These are phyloP conservation scores for Neodiprion fabricii DNA, from an alignment of 1,140 invertebrate genomes.

Conservation along the genomic window DNA sequence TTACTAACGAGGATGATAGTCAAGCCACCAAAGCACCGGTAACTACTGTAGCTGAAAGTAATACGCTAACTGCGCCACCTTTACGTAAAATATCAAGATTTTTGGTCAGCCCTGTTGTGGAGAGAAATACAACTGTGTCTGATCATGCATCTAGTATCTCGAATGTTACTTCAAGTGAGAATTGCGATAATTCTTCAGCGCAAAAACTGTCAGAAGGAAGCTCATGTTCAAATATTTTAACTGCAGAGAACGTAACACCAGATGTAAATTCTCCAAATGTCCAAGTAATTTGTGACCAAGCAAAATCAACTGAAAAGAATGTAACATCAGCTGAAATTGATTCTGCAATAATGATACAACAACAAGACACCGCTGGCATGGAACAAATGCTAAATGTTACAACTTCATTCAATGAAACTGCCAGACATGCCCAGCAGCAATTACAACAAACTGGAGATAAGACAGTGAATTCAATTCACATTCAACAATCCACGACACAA, in stretches of 20 bases:
- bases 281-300: not conserved
- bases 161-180: not conserved
- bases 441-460: not conserved
- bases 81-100: constrained; percentile 79
- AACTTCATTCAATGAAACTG: not conserved
- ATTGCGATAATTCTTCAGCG: not conserved
- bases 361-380: not conserved
- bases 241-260: not conserved
- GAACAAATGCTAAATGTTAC: not conserved
- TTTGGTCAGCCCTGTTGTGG: constrained; percentile 77
- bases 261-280: not conserved
- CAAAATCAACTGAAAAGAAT: not conserved
- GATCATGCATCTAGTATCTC: not conserved
- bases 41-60: constrained; percentile 26
- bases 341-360: not conserved
- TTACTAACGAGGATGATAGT: constrained; percentile 17
- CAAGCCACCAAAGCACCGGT: constrained; percentile 20
- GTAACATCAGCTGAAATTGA: not conserved
- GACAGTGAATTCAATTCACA: constrained; percentile 1
- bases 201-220: not conserved
- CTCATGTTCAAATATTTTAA: not conserved
- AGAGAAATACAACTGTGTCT: constrained; percentile 42
- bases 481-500: constrained; percentile 4
- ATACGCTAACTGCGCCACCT: constrained; percentile 48
- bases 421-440: constrained; percentile 1